phyloP scores from a whole-genome alignment of 1,140 invertebrate species.

The Leucophenga varia region DNA sequence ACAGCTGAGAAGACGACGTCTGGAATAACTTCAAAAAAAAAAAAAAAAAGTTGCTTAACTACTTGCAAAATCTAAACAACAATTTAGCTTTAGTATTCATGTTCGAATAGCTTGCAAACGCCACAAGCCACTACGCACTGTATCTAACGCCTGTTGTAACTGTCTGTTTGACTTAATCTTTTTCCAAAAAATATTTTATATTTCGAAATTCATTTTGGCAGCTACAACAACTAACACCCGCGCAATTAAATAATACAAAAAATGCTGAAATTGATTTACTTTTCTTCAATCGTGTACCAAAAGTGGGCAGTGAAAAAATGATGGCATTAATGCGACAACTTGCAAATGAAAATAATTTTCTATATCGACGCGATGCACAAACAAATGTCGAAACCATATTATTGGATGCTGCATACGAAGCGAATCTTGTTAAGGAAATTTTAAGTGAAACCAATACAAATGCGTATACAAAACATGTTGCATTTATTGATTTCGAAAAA shows the following conservation, averaged over 20 bases:
- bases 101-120: too few relatives aligned
- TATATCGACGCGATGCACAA: constrained; percentile 78
- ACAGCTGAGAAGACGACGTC: too few relatives aligned
- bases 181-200: not conserved
- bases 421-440: constrained; percentile 60
- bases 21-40: too few relatives aligned
- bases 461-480: constrained; percentile 77
- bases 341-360: constrained; percentile 73
- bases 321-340: constrained; percentile 80
- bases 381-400: constrained; percentile 69
- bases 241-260: constrained; percentile 74
- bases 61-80: too few relatives aligned
- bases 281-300: constrained; percentile 90
- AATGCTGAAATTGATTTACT: constrained; percentile 71
- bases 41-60: too few relatives aligned
- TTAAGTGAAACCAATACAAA: constrained; percentile 59
- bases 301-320: constrained; percentile 81
- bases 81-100: too few relatives aligned
- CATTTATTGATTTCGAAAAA: constrained; percentile 75
- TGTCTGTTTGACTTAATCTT: not conserved
- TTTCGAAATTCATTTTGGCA: constrained; percentile 15
- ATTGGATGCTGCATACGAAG: constrained; percentile 70
- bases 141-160: not conserved
- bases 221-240: constrained; percentile 42
- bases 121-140: too few relatives aligned